Conservation (phyloP, 2,797 vertebrate genomes). For the Hyperoplus lanceolatus region DNA sequence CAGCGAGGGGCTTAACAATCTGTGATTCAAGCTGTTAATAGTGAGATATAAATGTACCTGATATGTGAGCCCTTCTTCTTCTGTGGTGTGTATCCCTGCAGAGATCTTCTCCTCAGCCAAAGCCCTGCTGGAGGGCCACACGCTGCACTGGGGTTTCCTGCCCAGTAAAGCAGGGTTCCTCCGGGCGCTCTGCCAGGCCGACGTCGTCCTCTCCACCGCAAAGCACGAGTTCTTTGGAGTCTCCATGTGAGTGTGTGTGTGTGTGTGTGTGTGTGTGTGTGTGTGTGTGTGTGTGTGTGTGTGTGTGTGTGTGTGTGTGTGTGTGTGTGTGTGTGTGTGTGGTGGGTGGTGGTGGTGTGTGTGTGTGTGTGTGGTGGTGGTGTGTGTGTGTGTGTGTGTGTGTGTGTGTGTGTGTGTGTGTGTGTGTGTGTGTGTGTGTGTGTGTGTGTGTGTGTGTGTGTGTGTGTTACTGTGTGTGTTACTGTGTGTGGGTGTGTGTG, state of each 20-base stretch:
- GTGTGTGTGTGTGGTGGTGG: not conserved
- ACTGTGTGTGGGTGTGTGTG: no score
- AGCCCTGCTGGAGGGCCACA: slow-evolving; percentile 83
- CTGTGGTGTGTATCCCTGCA: slow-evolving; percentile 67
- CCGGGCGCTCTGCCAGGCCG: slow-evolving; percentile 89
- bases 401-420: no score
- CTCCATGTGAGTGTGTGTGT: slow-evolving; percentile 91
- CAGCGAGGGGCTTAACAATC: no score
- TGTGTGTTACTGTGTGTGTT: not conserved
- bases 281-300: not conserved
- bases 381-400: not conserved
- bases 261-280: not conserved
- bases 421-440: not conserved
- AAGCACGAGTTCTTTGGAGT: slow-evolving; percentile 99
- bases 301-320: no score
- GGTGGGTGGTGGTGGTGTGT: not conserved
- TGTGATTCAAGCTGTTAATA: no score
- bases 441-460: not conserved
- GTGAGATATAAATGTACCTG: no score
- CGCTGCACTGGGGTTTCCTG: slow-evolving; percentile 95
- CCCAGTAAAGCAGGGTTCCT: slow-evolving; percentile 92
- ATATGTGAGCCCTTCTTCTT: not conserved
- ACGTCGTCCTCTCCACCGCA: slow-evolving; percentile 96
- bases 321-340: not conserved
- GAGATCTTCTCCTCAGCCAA: slow-evolving; percentile 91